Evolutionary conservation across 2,113 vertebrate species (phyloP).

Genomic region (Ageneiosus marmoratus): DNA sequence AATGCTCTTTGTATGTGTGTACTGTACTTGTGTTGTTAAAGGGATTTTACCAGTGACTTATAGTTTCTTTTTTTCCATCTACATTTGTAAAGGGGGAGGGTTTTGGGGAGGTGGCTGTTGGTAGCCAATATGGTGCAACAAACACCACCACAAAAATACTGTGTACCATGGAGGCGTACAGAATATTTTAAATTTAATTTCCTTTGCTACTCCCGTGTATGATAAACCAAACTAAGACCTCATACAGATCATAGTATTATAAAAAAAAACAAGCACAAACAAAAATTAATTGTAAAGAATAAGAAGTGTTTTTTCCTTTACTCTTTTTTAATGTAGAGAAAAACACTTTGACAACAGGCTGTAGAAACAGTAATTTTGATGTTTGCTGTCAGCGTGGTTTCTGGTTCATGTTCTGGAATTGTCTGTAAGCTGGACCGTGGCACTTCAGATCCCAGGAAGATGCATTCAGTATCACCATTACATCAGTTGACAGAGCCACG

Average conservation of each 20-base stretch:
- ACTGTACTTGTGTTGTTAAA: conserved; percentile 97
- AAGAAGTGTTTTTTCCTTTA: conserved; percentile 56
- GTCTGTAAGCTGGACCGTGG: conserved; percentile 58
- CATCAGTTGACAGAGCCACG: conserved; percentile 42
- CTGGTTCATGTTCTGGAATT: conserved; percentile 74
- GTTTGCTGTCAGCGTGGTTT: conserved; percentile 57
- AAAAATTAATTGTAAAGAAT: conserved; percentile 82
- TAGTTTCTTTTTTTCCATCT: conserved; percentile 58
- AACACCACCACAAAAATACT: conserved; percentile 81
- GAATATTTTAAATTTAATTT: conserved; percentile 83
- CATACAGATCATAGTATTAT: conserved; percentile 99
- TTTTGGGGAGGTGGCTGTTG: conserved; percentile 30
- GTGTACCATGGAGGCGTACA: conserved; percentile 88
- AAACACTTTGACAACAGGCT: conserved; percentile 63
- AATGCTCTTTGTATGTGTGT: conserved; percentile 83
- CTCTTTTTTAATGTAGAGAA: conserved; percentile 63
- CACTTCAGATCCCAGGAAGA: conserved; percentile 61
- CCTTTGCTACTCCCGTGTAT: conserved; percentile 96
- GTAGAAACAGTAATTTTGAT: conserved; percentile 70
- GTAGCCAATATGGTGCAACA: conserved; percentile 48
- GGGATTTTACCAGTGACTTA: conserved; percentile 99
- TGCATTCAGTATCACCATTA: conserved; percentile 57
- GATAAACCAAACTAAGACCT: conserved; percentile 99
- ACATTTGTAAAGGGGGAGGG: conserved; percentile 57
- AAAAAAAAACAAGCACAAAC: conserved; percentile 94